Conservation (phyloP, 2,888 invertebrate species). For the Tryphoninae sp. region DNA sequence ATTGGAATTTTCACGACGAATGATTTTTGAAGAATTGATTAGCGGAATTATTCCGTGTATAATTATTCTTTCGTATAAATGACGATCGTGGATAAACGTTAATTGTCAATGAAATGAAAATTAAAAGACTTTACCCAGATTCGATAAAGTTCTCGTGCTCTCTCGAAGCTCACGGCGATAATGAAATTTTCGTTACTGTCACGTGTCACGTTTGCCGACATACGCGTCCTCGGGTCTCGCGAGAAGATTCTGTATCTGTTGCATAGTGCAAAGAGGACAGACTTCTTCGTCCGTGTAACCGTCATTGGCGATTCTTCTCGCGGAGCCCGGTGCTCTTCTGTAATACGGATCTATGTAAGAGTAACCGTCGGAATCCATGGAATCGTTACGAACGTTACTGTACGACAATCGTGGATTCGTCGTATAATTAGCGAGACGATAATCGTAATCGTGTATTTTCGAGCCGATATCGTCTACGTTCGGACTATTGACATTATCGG, state of each 20-base stretch:
- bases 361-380: constrained; percentile 75
- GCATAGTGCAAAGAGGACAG: constrained; percentile 78
- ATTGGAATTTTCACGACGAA: too few relatives aligned
- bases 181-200: constrained; percentile 57
- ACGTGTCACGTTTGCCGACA: constrained; percentile 69
- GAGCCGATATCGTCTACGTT: background rate
- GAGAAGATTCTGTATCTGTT: constrained; percentile 77
- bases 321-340: constrained; percentile 69
- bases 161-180: constrained; percentile 8
- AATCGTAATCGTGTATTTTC: background rate
- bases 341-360: constrained; percentile 72
- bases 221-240: constrained; percentile 75
- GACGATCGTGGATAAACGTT: too few relatives aligned
- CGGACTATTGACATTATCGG: constrained; percentile 5
- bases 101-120: too few relatives aligned
- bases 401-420: constrained; percentile 12
- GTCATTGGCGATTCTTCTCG: constrained; percentile 69
- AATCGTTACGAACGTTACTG: constrained; percentile 42
- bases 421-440: constrained; percentile 29
- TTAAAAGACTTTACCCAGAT: background rate
- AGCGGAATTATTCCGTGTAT: too few relatives aligned
- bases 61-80: background rate
- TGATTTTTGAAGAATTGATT: too few relatives aligned
- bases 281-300: constrained; percentile 74
- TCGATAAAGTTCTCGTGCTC: background rate